Base-by-base conservation (phyloP, 2,888 invertebrate genomes). In the Pheosia tremula region DNA sequence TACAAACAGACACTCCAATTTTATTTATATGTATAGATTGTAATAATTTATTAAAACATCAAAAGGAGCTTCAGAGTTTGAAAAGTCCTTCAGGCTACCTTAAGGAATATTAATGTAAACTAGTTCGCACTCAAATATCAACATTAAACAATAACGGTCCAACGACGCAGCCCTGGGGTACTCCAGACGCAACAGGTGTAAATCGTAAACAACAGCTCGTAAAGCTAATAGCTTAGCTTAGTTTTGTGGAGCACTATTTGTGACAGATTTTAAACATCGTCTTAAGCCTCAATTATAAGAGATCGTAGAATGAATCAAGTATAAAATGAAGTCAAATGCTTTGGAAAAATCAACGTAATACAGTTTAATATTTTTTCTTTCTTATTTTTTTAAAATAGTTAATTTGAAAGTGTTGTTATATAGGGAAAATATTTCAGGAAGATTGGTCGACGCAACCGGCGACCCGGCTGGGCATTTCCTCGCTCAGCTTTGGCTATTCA, bases 121-220 rank as follows among this genome's bases (percentile, higher is more conserved):
- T 43, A 43, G 9, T 43, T 43, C 10, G 43, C 8, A 9, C 9
- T 43, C 3, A 43, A 43, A 43, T 47, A 47, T 47, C 11, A 50
- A 50, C 38, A 38, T 37, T 38, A 54, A 54, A 38, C 10, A 54
- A 54, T 2, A 10, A 11, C 3, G 37, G 37, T 6, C 38, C 38
- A 38, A 54, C 11, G 24, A 38, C 37, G n/a, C 0, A 6, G 11
- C 38, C 54, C 38, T 54, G 54, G 38, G 54, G 54, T 11, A 54
- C 38, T 10, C 38, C 54, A 54, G 37, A 54, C 11, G 38, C 54
- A 54, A 54, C 54, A 54, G 54, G 38, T 54, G 54, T 38, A 38
- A 54, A 54, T 38, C 37, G n/a, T 38, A 6, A 38, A 54, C 54
- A 54, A 54, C 5, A 38, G 38, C 7, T 54, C 37, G 38, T 54